These are phyloP conservation scores for Pheosia tremula DNA, from an alignment of 2,888 invertebrate genomes.

Conservation along the genomic window DNA sequence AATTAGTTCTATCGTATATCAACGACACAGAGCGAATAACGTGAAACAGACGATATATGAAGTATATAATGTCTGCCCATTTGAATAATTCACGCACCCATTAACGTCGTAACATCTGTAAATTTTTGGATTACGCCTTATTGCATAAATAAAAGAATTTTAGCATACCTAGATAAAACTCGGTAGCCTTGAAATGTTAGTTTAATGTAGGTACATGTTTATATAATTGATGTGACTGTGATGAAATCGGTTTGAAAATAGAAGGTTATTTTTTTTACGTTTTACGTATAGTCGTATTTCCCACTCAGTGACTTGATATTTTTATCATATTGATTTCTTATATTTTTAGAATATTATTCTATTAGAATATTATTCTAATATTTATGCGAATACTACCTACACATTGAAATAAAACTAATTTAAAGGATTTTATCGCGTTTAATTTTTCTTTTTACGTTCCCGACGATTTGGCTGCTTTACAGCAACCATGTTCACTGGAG, in stretches of 20 bases:
- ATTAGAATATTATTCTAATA: no score
- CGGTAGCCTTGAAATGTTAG: not conserved
- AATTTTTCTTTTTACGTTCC: no score
- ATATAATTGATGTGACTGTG: no score
- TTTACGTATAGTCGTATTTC: not conserved
- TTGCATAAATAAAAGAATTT: conserved; percentile 27
- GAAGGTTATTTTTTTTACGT: not conserved
- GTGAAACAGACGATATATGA: conserved; percentile 9
- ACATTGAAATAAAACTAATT: no score
- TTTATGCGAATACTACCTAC: no score
- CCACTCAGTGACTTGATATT: not conserved
- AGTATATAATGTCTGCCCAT: conserved; percentile 26
- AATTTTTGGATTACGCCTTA: conserved; percentile 22
- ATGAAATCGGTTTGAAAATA: no score
- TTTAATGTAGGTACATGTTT: no score
- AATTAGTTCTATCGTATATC: conserved; percentile 1
- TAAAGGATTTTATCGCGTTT: no score
- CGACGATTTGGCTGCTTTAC: no score
- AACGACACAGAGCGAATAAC: conserved; percentile 10
- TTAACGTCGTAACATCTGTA: conserved; percentile 27
- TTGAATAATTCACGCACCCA: conserved; percentile 37
- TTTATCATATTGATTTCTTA: not conserved
- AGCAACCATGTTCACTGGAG: no score
- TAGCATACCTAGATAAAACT: conserved; percentile 10
- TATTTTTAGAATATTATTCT: no score